Evolutionary conservation across 2,113 vertebrate genomes (phyloP), one percentile per base, ranked within the genome.

Genomic region (Odocoileus virginianus): DNA sequence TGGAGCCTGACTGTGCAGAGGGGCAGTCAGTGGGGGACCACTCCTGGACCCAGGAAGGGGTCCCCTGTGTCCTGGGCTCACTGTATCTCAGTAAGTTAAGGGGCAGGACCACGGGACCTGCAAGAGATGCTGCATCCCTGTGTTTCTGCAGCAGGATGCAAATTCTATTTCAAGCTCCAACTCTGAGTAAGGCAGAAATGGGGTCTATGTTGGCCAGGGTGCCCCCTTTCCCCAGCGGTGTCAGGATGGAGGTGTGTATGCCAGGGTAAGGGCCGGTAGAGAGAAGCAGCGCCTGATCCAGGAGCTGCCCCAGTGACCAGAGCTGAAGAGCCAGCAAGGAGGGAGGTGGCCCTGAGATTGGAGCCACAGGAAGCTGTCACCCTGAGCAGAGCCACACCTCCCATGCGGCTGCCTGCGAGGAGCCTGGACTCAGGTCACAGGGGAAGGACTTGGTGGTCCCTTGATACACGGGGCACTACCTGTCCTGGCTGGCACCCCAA

Each of bases 261-360:
- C 27, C 16, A 16, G 36, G 13, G 14, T 47, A 4, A 58, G 67
- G 45, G 8, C 43, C 0, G 9, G 55, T 43, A n/a, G 27, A 67
- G 28, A 57, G 40, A 27, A n/a, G 28, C 15, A 8, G 57, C 0
- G 0, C 10, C 1, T 88, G 15, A n/a, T 28, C 8, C 0, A 1
- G 4, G 28, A 15, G 21, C 7, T 25, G 23, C 43, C 15, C 9
- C 0, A 10, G 79, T 14, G 50, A 57, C 1, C 36, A 1, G 30
- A 40, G 28, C 17, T 43, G 79, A 58, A 17, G n/a, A 33, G 33
- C 79, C 10, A 9, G 21, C 12, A 36, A 19, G 7, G 45, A n/a
- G 7, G 43, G 54, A 57, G 45, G 55, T 14, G 1, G 3, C 40
- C 30, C 28, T 16, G 40, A 86, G 40, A 58, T 13, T 10, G 52